A percentile compares a stretch with the other conserved stretches of the same genome.
phyloP scores from a whole-genome alignment of 2,797 vertebrate species.

The Anolis apletophallus region DNA sequence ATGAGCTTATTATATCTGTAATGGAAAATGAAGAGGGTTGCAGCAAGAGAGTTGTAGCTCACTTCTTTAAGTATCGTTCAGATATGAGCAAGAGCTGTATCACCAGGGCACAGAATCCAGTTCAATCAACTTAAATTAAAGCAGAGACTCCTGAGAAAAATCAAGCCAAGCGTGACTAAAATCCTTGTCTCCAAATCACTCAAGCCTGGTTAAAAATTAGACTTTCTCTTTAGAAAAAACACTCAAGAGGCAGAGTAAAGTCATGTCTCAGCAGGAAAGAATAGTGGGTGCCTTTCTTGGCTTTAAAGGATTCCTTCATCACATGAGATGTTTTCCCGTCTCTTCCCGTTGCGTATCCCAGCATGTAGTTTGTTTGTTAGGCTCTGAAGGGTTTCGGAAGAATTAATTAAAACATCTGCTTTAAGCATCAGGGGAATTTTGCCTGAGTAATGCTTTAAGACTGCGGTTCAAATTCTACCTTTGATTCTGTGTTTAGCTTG shows the following conservation, averaged over 20 bases:
- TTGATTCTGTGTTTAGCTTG: conserved; percentile 60
- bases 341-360: conserved; percentile 73
- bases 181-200: conserved; percentile 70
- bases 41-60: conserved; percentile 58
- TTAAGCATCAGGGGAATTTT: conserved; percentile 25
- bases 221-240: conserved; percentile 39
- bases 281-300: conserved; percentile 47
- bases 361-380: conserved; percentile 59
- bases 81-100: conserved; percentile 55
- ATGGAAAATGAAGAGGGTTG: background rate
- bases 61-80: conserved; percentile 70
- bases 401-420: conserved; percentile 1
- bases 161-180: conserved; percentile 76
- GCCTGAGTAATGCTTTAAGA: background rate
- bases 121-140: conserved; percentile 73
- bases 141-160: conserved; percentile 73
- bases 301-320: conserved; percentile 68
- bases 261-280: conserved; percentile 66
- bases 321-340: conserved; percentile 27
- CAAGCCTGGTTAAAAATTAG: conserved; percentile 75
- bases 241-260: conserved; percentile 54
- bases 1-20: background rate
- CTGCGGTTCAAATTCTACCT: conserved; percentile 54
- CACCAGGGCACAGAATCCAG: conserved; percentile 46
- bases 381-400: conserved; percentile 38